Percentiles rank a stretch among this genome's conserved stretches.
Conservation (phyloP, 2,888 invertebrate genomes). For the Dicroscelio sp. region DNA sequence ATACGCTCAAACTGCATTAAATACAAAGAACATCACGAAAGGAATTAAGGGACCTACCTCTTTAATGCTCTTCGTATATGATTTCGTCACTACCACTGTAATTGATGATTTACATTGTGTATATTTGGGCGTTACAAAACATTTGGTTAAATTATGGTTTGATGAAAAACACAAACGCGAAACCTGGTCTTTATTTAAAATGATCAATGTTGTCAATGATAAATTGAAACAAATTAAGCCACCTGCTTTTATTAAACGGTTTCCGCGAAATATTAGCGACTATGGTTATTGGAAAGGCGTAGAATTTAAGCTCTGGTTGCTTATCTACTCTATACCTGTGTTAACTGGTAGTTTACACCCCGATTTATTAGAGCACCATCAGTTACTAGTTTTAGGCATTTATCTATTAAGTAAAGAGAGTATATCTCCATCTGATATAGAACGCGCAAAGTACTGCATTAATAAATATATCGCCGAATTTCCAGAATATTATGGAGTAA, state of each 20-base stretch:
- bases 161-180: background rate
- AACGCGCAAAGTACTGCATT: background rate
- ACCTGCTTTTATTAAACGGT: conserved; percentile 17
- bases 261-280: background rate
- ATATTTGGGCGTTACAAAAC: conserved; percentile 73
- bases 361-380: conserved; percentile 4
- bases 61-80: conserved; percentile 41
- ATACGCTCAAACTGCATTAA: conserved; percentile 5
- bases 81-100: conserved; percentile 71
- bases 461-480: background rate
- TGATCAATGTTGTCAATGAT: background rate
- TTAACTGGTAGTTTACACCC: background rate
- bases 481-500: background rate
- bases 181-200: background rate
- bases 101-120: conserved; percentile 80
- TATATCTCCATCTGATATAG: background rate
- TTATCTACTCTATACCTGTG: conserved; percentile 13
- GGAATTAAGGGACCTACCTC: conserved; percentile 75
- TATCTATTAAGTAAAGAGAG: conserved; percentile 6
- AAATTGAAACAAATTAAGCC: background rate
- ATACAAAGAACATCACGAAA: background rate
- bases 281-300: background rate
- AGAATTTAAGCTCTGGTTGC: conserved; percentile 15
- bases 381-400: background rate
- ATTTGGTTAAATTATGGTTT: conserved; percentile 68